A percentile compares a stretch with the other conserved stretches of the same genome.
Conservation (phyloP, 2,888 invertebrate species). For the Cenopis cana region DNA sequence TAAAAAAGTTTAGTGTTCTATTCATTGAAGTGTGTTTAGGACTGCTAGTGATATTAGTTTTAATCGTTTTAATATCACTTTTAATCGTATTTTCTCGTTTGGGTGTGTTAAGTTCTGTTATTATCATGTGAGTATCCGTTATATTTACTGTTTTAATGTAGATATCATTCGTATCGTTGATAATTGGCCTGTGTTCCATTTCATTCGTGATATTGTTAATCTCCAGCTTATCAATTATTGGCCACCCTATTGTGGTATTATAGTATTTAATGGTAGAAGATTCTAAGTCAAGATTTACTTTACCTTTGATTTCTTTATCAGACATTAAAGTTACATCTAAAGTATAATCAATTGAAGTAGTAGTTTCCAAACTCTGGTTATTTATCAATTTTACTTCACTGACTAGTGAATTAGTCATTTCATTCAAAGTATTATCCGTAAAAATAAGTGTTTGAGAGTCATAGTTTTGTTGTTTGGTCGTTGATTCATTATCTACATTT, state of each 20-base stretch:
- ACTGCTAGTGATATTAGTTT: background rate
- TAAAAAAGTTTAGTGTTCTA: constrained; percentile 42
- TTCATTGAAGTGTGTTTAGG: background rate
- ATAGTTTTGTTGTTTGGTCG: background rate
- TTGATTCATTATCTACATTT: background rate
- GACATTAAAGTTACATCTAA: background rate
- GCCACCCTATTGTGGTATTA: constrained; percentile 1
- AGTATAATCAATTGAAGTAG: background rate
- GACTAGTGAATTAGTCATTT: background rate
- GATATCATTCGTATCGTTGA: background rate
- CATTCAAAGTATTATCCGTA: background rate
- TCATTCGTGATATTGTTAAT: background rate
- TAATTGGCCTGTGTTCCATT: background rate
- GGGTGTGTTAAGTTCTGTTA: background rate
- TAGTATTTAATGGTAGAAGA: background rate
- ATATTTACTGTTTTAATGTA: background rate
- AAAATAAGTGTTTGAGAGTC: background rate
- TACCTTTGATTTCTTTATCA: background rate
- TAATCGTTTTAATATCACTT: no score
- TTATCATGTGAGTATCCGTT: background rate
- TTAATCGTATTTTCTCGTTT: background rate
- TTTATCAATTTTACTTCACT: background rate
- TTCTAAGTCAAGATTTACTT: background rate
- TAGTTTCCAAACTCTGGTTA: constrained; percentile 3
- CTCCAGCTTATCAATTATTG: background rate